Base-by-base conservation (phyloP, 2,888 invertebrate species). In the Peribatodes rhomboidaria region DNA sequence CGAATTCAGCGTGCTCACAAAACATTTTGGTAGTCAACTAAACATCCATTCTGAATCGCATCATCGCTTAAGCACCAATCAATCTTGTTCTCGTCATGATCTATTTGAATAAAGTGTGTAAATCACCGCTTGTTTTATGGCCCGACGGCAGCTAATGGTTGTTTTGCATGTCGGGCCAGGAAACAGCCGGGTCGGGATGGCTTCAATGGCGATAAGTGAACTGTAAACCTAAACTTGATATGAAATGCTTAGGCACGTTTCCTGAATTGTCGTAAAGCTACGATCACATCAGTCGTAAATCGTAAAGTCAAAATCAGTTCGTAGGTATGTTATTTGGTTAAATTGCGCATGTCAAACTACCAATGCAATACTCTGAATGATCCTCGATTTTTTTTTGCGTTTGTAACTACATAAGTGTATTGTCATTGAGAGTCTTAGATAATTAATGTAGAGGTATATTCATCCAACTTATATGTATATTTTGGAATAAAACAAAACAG, bases 41-140 rank as follows among this genome's bases (percentile, higher is more conserved):
- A 59, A 55, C 54, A 44, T 37, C 18, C 47, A 54, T 44, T 59
- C 18, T 27, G 55, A 65, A 55, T 46, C 57, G 41, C 46, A 58
- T 52, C 54, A 16, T 22, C 42, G 18, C 27, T 33, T 18, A 64
- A 64, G 64, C 49, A 59, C 64, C 64, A 44, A 62, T 62, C 67
- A 59, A 66, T 62, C 67, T 62, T 59, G 41, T 46, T 60, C 64
- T 52, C 44, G 55, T 62, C 62, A 59, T 59, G 59, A 67, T 67
- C 62, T 62, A 59, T 55, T 52, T 33, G 62, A 55, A 62, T 62
- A 67, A 60, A 62, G 59, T 64, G 59, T 42, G 59, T 62, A 67
- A 60, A 67, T 67, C 67, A 59, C 55, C n/a, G 58, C 46, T 54
- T 52, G 55, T 67, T 67, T 62, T 56, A 62, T 50, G 61, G 66